Evolutionary conservation across 2,113 vertebrate genomes (phyloP).

Genomic region (Petaurus breviceps): DNA sequence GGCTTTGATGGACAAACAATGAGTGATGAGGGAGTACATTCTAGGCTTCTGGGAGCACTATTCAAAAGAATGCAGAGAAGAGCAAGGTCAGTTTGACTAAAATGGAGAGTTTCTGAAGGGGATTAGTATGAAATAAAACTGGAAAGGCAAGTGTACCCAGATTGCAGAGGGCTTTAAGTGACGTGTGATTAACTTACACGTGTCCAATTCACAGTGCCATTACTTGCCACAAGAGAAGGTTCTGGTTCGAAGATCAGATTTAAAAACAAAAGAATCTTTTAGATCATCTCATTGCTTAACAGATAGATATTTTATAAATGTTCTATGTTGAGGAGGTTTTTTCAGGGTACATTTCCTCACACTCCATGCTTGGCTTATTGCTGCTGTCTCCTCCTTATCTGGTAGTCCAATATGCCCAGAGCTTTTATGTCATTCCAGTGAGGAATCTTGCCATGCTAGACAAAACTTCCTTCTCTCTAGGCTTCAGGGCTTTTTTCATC

Average conservation of each 20-base stretch:
- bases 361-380: neutral
- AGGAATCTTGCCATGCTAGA: neutral
- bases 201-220: neutral
- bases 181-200: neutral
- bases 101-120: neutral
- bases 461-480: neutral
- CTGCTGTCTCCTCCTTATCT: neutral
- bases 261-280: neutral
- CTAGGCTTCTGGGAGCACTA: neutral
- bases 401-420: neutral
- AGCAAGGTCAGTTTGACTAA: neutral
- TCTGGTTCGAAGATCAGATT: neutral
- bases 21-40: neutral
- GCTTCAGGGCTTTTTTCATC: slow-evolving; percentile 14
- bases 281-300: neutral
- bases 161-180: neutral
- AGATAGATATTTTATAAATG: neutral
- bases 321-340: neutral
- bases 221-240: neutral
- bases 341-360: neutral
- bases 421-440: neutral
- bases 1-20: neutral
- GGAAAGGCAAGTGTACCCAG: neutral
- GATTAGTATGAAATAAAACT: neutral
- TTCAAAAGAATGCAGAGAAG: neutral